Evolutionary conservation across 2,113 vertebrate genomes (phyloP).

Genomic region (Sakesphorus luctuosus): DNA sequence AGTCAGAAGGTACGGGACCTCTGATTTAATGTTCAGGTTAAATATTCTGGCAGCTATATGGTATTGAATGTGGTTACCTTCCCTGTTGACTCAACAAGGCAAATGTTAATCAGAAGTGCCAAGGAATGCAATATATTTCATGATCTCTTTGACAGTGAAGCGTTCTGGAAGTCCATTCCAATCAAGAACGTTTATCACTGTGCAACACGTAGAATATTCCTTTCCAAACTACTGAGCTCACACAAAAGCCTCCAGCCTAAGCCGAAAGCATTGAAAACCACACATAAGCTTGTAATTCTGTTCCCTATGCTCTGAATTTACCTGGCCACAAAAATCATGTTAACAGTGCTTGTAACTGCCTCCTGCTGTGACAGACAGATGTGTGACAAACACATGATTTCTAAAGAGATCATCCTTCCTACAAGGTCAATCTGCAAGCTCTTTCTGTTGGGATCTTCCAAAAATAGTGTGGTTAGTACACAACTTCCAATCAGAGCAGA

Average conservation of each 20-base stretch:
- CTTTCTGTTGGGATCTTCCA: neutral
- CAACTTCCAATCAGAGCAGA: neutral
- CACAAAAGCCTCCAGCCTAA: neutral
- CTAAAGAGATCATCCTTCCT: neutral
- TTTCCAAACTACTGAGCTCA: neutral
- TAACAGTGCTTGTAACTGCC: neutral
- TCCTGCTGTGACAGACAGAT: neutral
- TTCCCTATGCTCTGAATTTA: neutral
- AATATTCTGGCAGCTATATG: neutral
- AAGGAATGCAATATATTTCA: neutral
- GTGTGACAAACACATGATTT: neutral
- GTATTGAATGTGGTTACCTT: neutral
- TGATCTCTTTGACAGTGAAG: neutral
- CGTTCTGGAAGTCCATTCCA: neutral
- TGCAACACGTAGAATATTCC: neutral
- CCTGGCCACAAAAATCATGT: neutral
- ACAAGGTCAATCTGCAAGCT: neutral
- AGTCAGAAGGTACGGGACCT: neutral
- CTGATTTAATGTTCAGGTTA: neutral
- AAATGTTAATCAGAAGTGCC: neutral
- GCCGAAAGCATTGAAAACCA: neutral
- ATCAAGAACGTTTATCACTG: neutral
- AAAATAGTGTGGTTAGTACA: neutral
- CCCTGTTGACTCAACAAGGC: neutral
- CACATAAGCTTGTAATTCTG: neutral